Base-by-base conservation (phyloP, 2,113 vertebrate species). In the Spizaetus ornatus region DNA sequence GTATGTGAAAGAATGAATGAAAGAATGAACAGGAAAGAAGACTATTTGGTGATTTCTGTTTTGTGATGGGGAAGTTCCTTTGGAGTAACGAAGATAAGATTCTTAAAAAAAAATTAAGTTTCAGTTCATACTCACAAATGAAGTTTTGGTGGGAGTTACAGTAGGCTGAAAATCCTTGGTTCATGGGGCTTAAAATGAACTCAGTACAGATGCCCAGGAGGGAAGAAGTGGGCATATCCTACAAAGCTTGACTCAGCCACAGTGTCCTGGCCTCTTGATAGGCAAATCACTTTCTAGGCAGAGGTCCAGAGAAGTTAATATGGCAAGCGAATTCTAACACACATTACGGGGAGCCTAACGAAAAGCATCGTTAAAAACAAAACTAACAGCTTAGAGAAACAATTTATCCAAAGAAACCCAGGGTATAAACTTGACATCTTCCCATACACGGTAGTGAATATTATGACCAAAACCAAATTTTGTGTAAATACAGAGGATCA, bases 341-440 rank as follows among this genome's bases (percentile, higher is more conserved):
- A 56, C 6, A 5, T 67, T 52, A 29, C 0, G 0, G 34, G 29
- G 16, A 91, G 40, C 15, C 43, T 82, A 69, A 79, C 0, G 2
- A 79, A 94, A 84, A 61, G 14, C 21, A 15, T 48, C 12, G 18
- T 58, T 85, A 45, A 82, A 72, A 88, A 18, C 2, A 1, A 77
- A 93, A 72, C 9, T 52, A 78, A 73, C 43, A 81, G 38, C 38
- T 94, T 63, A 62, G 40, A 88, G 6, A 90, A 92, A 88, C 26
- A 58, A 56, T 66, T 53, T 76, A 76, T 73, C 84, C 12, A 50
- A 67, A 32, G 47, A 67, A 81, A 78, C 80, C 4, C 1, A 56
- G 21, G 13, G 11, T 48, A 15, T 48, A 82, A 76, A 76, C 43
- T 47, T 82, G 27, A 59, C 14, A 34, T 66, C 16, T 63, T 89